Percentiles rank a stretch among this genome's conserved stretches.
These are phyloP conservation scores for Anneissia japonica DNA, from an alignment of 35 echinoderm and acorn worm species.

Conservation along the genomic window DNA sequence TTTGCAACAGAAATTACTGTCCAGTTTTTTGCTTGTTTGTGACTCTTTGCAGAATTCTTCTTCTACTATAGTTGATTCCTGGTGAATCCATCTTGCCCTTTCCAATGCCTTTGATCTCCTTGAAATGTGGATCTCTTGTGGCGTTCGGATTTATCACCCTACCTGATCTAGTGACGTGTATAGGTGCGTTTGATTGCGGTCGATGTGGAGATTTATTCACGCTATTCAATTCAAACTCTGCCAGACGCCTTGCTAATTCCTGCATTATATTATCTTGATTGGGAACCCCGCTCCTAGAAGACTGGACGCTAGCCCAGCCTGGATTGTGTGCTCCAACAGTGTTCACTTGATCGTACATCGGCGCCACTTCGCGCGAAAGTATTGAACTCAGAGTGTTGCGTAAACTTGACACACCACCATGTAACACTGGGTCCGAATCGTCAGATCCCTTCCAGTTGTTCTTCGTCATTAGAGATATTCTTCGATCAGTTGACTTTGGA, in stretches of 20 bases:
- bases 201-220: neutral
- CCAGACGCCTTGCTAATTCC: neutral
- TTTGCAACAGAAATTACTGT: no score
- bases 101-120: neutral
- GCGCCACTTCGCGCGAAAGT: neutral
- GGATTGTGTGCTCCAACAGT: neutral
- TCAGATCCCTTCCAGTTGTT: neutral
- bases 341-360: neutral
- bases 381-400: neutral
- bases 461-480: neutral
- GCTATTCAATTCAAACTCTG: neutral
- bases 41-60: neutral
- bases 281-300: neutral
- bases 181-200: neutral
- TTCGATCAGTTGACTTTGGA: neutral
- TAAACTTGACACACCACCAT: neutral
- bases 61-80: neutral
- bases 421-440: neutral
- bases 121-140: neutral
- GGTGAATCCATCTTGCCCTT: neutral
- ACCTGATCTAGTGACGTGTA: neutral
- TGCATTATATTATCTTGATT: neutral
- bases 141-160: neutral
- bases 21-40: neutral
- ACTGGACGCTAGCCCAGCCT: neutral